Evolutionary conservation across 2,797 vertebrate species (phyloP).

Genomic region (Sebastes miniatus): DNA sequence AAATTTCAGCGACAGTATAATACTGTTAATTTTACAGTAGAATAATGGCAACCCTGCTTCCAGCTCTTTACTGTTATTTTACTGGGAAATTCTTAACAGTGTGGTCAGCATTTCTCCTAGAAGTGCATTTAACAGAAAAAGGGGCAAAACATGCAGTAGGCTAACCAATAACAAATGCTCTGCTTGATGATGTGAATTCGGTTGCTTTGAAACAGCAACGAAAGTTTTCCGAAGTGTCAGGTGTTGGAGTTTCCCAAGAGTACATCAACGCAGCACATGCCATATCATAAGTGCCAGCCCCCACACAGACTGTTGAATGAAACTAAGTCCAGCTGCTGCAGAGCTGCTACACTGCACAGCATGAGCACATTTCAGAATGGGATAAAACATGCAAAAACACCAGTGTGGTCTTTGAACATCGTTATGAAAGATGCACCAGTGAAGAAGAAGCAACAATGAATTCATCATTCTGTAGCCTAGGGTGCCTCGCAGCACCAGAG

Average conservation of each 20-base stretch:
- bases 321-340: conserved; percentile 12
- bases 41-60: too few relatives aligned
- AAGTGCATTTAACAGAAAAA: neutral
- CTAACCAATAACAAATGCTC: neutral
- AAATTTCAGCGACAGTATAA: too few relatives aligned
- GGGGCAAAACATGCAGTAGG: neutral
- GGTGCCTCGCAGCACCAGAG: conserved; percentile 32
- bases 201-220: neutral
- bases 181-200: neutral
- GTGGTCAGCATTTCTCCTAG: neutral
- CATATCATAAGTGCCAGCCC: conserved; percentile 7
- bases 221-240: neutral
- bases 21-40: too few relatives aligned
- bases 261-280: neutral
- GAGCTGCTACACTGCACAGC: conserved; percentile 9
- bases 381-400: conserved; percentile 25
- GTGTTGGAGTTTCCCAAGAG: conserved; percentile 4
- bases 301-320: conserved; percentile 11
- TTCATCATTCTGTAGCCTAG: conserved; percentile 40
- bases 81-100: too few relatives aligned
- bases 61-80: too few relatives aligned
- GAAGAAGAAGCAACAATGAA: conserved; percentile 43
- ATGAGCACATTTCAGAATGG: conserved; percentile 7
- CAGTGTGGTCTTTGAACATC: conserved; percentile 25
- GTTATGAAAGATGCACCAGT: conserved; percentile 35